Percentiles rank a stretch among this genome's conserved stretches.
These are phyloP conservation scores for Drosophila chauvacae DNA, from an alignment of 1,140 invertebrate genomes.

Conservation along the genomic window DNA sequence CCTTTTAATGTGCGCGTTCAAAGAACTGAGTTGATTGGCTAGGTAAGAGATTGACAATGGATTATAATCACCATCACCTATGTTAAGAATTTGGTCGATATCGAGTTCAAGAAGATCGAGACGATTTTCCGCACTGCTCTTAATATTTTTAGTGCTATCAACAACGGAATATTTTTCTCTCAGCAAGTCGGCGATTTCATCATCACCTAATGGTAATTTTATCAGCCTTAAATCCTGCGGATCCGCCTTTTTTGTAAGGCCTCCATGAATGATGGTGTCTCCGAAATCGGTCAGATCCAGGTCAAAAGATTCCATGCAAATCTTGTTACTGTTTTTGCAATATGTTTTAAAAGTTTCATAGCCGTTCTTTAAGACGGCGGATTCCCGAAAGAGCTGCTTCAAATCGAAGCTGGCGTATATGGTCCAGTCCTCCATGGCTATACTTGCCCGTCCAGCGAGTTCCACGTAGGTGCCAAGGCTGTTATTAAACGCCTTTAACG, in stretches of 20 bases:
- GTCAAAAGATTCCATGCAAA: neutral
- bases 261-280: too few species aligned
- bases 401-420: slow-evolving; percentile 12
- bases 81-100: neutral
- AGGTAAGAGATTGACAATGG: rapidly evolving
- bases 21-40: neutral
- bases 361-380: neutral
- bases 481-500: slow-evolving; percentile 17
- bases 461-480: slow-evolving; percentile 22
- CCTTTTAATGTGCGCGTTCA: neutral
- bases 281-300: neutral
- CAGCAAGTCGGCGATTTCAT: neutral
- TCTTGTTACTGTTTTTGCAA: rapidly evolving
- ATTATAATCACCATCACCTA: rapidly evolving
- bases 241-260: neutral
- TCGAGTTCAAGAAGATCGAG: neutral
- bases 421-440: slow-evolving; percentile 15
- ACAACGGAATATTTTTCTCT: neutral
- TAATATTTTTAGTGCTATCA: slow-evolving; percentile 3
- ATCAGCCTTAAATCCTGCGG: neutral
- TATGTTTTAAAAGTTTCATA: neutral
- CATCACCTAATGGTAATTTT: too few species aligned
- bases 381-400: neutral
- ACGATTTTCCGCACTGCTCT: too few species aligned
- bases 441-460: slow-evolving; percentile 4